Percentiles rank a stretch among this genome's conserved stretches.
Conservation (phyloP, 1,140 invertebrate species). For the Penaeus vannamei region DNA sequence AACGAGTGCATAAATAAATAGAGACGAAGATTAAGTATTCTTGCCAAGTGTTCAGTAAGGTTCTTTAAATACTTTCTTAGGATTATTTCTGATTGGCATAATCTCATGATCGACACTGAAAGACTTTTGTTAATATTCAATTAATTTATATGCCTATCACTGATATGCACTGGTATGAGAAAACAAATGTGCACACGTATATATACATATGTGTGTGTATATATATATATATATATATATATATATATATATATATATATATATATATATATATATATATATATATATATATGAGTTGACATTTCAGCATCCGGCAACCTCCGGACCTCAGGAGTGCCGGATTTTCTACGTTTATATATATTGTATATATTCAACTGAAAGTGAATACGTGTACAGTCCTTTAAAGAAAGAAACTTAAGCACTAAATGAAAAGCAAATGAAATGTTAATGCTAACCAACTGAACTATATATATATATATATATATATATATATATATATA, state of each 20-base stretch:
- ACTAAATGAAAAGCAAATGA: neutral
- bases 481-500: constrained; percentile 10
- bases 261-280: neutral
- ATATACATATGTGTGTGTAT: neutral
- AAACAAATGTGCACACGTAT: too few relatives aligned
- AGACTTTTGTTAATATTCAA: too few relatives aligned
- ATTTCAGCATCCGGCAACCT: too few relatives aligned
- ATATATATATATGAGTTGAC: neutral
- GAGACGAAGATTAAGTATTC: too few relatives aligned
- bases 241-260: neutral
- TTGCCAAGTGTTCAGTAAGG: neutral
- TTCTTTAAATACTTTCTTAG: neutral
- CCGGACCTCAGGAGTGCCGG: too few relatives aligned
- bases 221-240: neutral
- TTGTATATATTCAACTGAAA: neutral
- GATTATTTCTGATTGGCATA: neutral
- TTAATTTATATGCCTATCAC: too few relatives aligned
- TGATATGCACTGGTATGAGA: too few relatives aligned
- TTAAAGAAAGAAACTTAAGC: neutral
- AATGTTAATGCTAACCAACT: too few relatives aligned
- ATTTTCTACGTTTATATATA: too few relatives aligned
- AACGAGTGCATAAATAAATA: too few relatives aligned
- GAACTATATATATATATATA: too few relatives aligned
- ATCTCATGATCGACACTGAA: too few relatives aligned
- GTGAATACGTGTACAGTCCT: neutral